Evolutionary conservation across 2,113 vertebrate genomes (phyloP).

Genomic region (Emydocephalus ijimae): DNA sequence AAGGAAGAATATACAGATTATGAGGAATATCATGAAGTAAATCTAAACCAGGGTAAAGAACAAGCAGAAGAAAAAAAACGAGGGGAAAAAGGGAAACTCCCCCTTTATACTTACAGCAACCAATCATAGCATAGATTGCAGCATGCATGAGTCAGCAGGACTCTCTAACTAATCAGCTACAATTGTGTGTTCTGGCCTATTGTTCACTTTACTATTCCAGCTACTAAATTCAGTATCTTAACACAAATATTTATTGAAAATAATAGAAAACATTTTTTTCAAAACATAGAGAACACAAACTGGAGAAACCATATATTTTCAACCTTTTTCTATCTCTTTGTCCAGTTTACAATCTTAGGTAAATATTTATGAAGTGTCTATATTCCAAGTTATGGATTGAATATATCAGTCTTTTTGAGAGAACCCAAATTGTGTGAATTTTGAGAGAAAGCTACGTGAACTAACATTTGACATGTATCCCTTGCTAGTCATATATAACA

Average conservation of each 20-base stretch:
- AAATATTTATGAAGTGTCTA: constrained; percentile 12
- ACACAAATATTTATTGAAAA: background rate
- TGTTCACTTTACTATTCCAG: background rate
- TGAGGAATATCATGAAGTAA: background rate
- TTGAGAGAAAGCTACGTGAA: background rate
- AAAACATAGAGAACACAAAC: background rate
- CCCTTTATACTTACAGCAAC: background rate
- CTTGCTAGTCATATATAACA: background rate
- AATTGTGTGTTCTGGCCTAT: background rate
- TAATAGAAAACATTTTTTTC: background rate
- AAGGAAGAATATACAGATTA: background rate
- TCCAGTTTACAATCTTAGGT: background rate
- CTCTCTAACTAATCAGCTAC: background rate
- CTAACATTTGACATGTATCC: background rate
- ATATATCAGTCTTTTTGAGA: background rate
- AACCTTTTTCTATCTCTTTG: background rate
- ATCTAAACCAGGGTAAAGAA: background rate
- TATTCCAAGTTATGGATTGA: background rate
- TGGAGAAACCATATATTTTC: constrained; percentile 3
- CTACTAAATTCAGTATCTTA: background rate
- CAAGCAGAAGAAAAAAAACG: background rate
- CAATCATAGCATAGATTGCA: background rate
- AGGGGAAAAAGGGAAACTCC: background rate
- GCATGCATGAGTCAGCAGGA: background rate
- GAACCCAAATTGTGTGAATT: no score